These are phyloP conservation scores for Nemotelus nigrinus DNA, from an alignment of 2,888 invertebrate species.

Conservation along the genomic window DNA sequence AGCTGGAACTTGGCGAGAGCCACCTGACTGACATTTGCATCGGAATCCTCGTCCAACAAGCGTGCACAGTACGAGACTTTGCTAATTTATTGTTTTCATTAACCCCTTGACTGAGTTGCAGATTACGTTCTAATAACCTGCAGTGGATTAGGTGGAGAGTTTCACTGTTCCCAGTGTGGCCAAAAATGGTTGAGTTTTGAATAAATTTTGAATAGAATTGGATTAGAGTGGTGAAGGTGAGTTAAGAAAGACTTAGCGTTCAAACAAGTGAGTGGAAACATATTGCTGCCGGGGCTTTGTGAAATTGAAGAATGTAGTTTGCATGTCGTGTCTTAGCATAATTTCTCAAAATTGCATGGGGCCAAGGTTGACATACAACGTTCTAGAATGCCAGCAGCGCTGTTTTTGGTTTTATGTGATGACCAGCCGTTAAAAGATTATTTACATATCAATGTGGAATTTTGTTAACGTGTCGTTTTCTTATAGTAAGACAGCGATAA, in stretches of 20 bases:
- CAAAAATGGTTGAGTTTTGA: constrained; percentile 27
- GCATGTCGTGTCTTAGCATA: too few relatives aligned
- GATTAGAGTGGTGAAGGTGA: constrained; percentile 25
- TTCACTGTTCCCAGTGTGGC: constrained; percentile 1
- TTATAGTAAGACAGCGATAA: too few relatives aligned
- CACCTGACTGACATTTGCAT: constrained; percentile 37
- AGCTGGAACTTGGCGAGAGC: background rate
- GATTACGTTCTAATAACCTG: constrained; percentile 38
- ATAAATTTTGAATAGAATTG: constrained; percentile 33
- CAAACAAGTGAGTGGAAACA: background rate
- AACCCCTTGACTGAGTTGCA: constrained; percentile 36
- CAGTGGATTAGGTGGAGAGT: constrained; percentile 20
- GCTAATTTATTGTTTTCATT: constrained; percentile 45
- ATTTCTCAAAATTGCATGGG: too few relatives aligned
- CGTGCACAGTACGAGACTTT: background rate
- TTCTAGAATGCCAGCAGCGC: too few relatives aligned
- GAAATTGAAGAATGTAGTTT: too few relatives aligned
- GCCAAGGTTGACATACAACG: too few relatives aligned
- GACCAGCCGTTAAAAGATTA: too few relatives aligned
- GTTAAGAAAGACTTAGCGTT: constrained; percentile 19
- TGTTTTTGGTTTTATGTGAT: too few relatives aligned
- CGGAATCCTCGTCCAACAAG: constrained; percentile 12
- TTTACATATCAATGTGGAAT: too few relatives aligned
- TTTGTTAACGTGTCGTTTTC: too few relatives aligned
- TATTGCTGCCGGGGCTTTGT: constrained; percentile 5